Conservation (phyloP, 2,888 invertebrate species). For the Ecdyonurus torrentis region DNA sequence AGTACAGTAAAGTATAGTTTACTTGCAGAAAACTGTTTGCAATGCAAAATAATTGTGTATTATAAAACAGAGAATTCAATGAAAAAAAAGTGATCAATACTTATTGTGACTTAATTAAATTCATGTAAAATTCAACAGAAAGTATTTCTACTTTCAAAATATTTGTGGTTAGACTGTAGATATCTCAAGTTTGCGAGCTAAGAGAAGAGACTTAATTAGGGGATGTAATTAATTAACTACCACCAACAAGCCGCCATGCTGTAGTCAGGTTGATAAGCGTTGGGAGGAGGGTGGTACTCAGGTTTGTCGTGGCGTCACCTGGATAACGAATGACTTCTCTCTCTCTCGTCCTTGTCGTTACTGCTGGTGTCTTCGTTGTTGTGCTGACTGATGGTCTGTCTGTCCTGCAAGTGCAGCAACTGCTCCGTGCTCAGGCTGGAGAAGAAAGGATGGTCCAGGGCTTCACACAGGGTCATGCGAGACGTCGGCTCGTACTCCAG, state of each 20-base stretch:
- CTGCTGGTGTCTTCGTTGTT: conserved; percentile 11
- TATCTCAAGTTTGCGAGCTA: no score
- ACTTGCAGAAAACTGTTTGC: no score
- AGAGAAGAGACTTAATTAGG: no score
- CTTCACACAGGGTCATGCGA: conserved; percentile 73
- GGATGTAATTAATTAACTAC: no score
- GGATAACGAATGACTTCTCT: conserved; percentile 53
- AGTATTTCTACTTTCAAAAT: no score
- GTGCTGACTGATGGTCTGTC: not conserved
- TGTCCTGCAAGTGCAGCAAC: conserved; percentile 30
- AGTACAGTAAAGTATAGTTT: no score
- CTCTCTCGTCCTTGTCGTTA: conserved; percentile 24
- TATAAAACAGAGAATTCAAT: no score
- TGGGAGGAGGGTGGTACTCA: not conserved
- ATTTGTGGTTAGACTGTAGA: no score
- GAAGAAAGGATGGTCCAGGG: conserved; percentile 87
- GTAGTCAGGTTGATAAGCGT: not conserved
- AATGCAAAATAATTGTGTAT: no score
- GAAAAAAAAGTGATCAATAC: no score
- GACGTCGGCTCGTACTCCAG: conserved; percentile 91
- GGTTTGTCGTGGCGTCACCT: conserved; percentile 33
- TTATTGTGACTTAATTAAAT: no score
- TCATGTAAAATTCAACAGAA: no score
- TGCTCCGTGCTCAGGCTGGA: conserved; percentile 64
- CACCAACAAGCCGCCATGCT: not conserved